phyloP scores from a whole-genome alignment of 1,140 invertebrate genomes.

The Diachasma alloeum region DNA sequence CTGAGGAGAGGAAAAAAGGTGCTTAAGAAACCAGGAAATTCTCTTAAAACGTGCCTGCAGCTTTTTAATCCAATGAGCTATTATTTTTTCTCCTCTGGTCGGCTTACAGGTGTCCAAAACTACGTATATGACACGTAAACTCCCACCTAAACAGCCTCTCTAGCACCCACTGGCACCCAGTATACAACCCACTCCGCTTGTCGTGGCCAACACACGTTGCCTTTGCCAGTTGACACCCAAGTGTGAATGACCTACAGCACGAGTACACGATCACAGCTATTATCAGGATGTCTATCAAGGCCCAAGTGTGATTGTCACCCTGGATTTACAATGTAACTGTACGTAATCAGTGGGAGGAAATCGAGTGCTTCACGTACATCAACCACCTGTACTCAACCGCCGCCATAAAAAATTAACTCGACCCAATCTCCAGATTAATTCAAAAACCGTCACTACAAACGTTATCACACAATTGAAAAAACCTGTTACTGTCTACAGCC shows the following conservation, averaged over 20 bases:
- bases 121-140: not conserved
- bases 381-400: not conserved
- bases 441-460: not conserved
- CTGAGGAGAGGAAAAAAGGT: not conserved
- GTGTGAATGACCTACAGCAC: not conserved
- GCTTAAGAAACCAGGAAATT: not conserved
- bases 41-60: not conserved
- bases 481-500: not conserved
- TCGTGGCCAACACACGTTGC: not conserved
- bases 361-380: not conserved
- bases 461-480: not conserved
- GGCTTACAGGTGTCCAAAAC: constrained; percentile 1
- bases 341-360: not conserved
- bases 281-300: not conserved
- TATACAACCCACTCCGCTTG: not conserved
- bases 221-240: not conserved
- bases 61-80: not conserved
- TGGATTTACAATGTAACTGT: not conserved
- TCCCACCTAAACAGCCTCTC: not conserved
- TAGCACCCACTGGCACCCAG: not conserved
- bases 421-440: not conserved
- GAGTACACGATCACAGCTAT: not conserved
- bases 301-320: not conserved
- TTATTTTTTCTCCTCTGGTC: not conserved
- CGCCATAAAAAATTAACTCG: not conserved